These are phyloP conservation scores for Drosophila pandora DNA, from an alignment of 1,140 invertebrate species.

Conservation along the genomic window DNA sequence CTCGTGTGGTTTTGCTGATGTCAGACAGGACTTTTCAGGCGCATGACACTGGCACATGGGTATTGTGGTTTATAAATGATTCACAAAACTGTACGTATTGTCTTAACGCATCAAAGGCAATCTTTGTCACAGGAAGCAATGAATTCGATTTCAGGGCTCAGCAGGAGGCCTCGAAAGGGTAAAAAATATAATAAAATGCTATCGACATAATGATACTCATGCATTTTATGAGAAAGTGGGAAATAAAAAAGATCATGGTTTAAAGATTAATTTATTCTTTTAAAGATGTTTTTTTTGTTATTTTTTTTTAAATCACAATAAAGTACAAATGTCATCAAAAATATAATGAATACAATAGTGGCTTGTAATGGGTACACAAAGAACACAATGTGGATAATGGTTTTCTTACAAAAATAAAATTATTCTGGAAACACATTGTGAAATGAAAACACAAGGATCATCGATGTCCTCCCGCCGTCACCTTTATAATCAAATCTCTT, in stretches of 20 bases:
- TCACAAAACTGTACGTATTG: constrained; percentile 58
- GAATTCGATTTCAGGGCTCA: constrained; percentile 17
- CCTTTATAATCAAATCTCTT: constrained; percentile 16
- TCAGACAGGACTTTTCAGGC: constrained; percentile 35
- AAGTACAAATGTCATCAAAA: background rate
- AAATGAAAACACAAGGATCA: background rate
- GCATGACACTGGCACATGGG: constrained; percentile 20
- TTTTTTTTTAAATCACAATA: background rate
- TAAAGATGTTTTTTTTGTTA: no score
- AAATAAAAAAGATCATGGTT: background rate
- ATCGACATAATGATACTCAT: background rate
- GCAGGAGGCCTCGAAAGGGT: constrained; percentile 16
- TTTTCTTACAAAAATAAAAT: constrained; percentile 9
- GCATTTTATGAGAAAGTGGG: background rate
- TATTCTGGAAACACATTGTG: background rate
- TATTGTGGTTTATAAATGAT: constrained; percentile 58
- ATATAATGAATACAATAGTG: background rate
- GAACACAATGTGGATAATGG: constrained; percentile 20
- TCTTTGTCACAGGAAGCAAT: constrained; percentile 58
- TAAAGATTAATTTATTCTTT: no score
- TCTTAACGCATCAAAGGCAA: constrained; percentile 65
- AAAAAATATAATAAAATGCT: background rate
- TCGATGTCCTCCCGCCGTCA: constrained; percentile 1
- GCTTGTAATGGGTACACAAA: background rate
- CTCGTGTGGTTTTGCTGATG: constrained; percentile 13